phyloP scores from a whole-genome alignment of 1,140 invertebrate species.

The Diachasma alloeum region DNA sequence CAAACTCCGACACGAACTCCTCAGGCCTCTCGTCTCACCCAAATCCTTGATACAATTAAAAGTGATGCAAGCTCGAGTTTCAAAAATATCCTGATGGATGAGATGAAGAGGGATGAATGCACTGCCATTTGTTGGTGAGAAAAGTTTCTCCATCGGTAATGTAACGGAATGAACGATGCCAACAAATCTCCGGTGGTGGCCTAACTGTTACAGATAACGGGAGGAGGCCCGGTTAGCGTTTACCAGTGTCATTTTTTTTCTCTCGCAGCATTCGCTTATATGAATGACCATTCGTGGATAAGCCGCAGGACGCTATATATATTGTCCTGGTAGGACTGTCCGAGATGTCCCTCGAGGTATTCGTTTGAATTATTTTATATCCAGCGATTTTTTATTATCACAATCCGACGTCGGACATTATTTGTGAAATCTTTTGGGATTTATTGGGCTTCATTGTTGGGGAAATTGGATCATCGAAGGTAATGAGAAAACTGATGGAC shows the following conservation, averaged over 20 bases:
- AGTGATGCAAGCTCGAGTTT: background rate
- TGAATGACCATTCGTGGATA: constrained; percentile 42
- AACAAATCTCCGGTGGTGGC: constrained; percentile 26
- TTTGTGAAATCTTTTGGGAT: background rate
- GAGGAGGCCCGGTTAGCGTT: background rate
- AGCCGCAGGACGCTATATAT: constrained; percentile 33
- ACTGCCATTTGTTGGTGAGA: background rate
- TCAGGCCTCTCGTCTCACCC: background rate
- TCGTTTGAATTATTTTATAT: constrained; percentile 46
- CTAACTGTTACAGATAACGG: constrained; percentile 41
- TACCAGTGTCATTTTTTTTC: constrained; percentile 32
- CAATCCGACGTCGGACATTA: background rate
- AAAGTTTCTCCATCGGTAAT: background rate
- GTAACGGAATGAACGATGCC: background rate
- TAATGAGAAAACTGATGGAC: too few relatives aligned
- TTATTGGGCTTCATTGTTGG: background rate
- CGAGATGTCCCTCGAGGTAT: constrained; percentile 28
- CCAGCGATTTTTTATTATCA: constrained; percentile 42
- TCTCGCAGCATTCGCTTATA: constrained; percentile 29
- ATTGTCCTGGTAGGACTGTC: constrained; percentile 28
- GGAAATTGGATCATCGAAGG: background rate
- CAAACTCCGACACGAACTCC: background rate
- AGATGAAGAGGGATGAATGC: background rate
- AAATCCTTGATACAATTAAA: background rate
- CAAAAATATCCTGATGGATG: background rate